Conservation (phyloP, 2,113 vertebrate genomes). For the Grallaria varia region DNA sequence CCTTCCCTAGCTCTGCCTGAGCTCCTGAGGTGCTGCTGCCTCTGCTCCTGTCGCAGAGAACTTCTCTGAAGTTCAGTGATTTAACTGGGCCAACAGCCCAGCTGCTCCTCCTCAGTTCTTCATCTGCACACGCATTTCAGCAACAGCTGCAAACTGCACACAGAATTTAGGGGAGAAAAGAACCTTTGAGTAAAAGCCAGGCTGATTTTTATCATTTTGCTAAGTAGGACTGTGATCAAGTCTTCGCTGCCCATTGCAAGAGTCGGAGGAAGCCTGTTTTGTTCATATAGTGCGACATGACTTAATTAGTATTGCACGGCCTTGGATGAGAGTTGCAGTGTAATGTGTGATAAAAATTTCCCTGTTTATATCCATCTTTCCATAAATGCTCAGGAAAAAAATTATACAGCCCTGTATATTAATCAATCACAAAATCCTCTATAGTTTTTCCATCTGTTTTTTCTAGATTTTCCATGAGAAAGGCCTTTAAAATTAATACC, state of each 20-base stretch:
- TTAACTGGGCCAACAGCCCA: constrained; percentile 12
- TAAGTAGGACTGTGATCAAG: not conserved
- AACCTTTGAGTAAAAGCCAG: not conserved
- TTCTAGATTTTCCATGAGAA: not conserved
- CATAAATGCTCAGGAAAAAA: not conserved
- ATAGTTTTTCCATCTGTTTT: not conserved
- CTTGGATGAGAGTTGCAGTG: not conserved
- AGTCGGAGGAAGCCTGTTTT: not conserved
- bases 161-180: not conserved
- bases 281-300: not conserved
- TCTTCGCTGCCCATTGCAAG: not conserved
- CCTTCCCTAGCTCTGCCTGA: not conserved
- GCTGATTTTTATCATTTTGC: not conserved
- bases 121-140: not conserved
- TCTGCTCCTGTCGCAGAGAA: not conserved
- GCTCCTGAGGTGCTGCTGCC: not conserved
- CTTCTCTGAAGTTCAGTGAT: not conserved
- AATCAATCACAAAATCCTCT: not conserved
- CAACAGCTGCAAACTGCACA: not conserved
- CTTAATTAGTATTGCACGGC: not conserved
- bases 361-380: not conserved
- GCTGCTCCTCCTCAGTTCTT: constrained; percentile 24
- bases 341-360: not conserved
- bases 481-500: not conserved
- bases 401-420: not conserved